Base-by-base conservation (phyloP, 92 coral and sea anemone species). In the Zoanthus solanderi region DNA sequence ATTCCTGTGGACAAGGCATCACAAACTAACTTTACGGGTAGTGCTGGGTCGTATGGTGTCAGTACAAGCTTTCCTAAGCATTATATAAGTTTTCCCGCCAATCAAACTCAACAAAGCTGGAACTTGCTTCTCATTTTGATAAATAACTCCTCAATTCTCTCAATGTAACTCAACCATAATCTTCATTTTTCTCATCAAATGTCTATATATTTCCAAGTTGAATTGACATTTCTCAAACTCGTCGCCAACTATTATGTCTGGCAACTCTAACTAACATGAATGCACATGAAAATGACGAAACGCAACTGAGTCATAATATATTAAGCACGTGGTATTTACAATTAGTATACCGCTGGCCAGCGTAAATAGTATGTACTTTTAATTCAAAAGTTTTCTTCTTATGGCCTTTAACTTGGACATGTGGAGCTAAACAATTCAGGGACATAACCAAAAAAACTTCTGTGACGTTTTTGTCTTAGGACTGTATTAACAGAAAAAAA, bases 41-140 rank as follows among this genome's bases (percentile, higher is more conserved):
- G 52, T 60, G 67, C 67, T 12, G 67, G 16, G 67, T 60, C 67
- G 11, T 12, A 60, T 4, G 4, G 52, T 47, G 52, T 47, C 5
- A 47, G 52, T 47, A 47, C 52, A 4, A 4, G 52, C 52, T 47
- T 81, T 77, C 31, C 88, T 80, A 65, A 86, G 72, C 67, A 86
- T 28, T 42, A 44, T 87, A 52, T 89, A 86, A 78, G 91, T 92
- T 84, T 92, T 92, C 75, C 69, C 65, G 76, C 92, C 92, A 63
- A 89, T 75, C 34, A 89, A 65, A 52, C 89, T 58, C 63, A 75
- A 78, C 69, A 85, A 44, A 11, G 88, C 44, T 52, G 88, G 80
- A 37, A 84, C 80, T 45, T 84, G 80, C 65, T 84, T 71, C 29
- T 72, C 78, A 18, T 72, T 71, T 13, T 72, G 30, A 57, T 66